Evolutionary conservation across 1,140 invertebrate species (phyloP), one percentile per base, ranked within the genome.

Genomic region (Anadara kagoshimensis): DNA sequence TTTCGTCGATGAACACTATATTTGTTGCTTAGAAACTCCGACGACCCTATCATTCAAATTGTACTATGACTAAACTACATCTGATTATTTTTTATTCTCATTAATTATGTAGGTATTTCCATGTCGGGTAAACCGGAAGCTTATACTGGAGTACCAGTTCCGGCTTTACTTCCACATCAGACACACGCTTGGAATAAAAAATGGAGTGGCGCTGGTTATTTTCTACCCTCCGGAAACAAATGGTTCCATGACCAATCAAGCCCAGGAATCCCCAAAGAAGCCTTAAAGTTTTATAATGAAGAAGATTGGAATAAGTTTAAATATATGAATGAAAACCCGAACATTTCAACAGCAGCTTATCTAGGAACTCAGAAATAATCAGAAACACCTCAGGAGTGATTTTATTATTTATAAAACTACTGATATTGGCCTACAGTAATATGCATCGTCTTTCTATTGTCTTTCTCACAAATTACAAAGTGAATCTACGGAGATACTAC

Each of bases 271-370:
- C 83, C 83, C 8, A 68, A 57, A 10, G 78, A 85, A 26, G 73
- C 84, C 29, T 70, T 79, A 53, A 72, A 80, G 20, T 86, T 86
- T 73, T 79, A 83, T 61, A 87, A 87, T 58, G 84, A 87, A 77
- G 85, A 87, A 61, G 85, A 87, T 72, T 87, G 81, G 83, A 69
- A 84, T 20, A 87, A 87, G 73, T 87, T 84, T 61, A 81, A 81
- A 64, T 77, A 84, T 63, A 75, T 81, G 75, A 61, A 62, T n/a
- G 79, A 82, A 47, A 83, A 81, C 20, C 83, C 84, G 5, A 20
- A 41, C 0, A 49, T 36, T 36, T 36, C 29, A 2, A 36, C 29
- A 3, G 29, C 29, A 36, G 29, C 29, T 36, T 36, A 36, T 7
- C 29, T n/a, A n/a, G n/a, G 7, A 36, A 36, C 29, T 3, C 29